Evolutionary conservation across 2,797 vertebrate genomes (phyloP).

Genomic region (Gallinago solitaria): DNA sequence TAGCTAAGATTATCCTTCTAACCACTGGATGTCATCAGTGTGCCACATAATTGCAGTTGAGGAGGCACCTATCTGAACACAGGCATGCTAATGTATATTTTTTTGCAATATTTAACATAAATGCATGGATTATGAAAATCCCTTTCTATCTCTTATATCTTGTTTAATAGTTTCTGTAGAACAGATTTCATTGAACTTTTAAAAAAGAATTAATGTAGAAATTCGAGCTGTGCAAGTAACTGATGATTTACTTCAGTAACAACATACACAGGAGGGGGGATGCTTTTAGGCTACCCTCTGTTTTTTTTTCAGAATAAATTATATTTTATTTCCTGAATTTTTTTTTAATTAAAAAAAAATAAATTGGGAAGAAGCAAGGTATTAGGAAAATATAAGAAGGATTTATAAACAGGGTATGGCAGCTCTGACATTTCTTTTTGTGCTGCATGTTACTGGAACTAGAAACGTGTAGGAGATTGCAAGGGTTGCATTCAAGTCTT

Average conservation of each 20-base stretch:
- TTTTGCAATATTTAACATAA: background rate
- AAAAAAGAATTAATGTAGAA: background rate
- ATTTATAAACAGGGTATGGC: background rate
- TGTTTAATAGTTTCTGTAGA: background rate
- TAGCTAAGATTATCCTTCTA: conserved; percentile 3
- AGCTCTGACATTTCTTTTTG: background rate
- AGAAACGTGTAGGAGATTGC: background rate
- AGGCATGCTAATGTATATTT: background rate
- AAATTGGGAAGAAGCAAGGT: background rate
- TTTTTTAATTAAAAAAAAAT: background rate
- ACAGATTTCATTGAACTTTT: background rate
- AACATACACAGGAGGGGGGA: background rate
- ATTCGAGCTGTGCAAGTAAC: background rate
- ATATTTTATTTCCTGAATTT: background rate
- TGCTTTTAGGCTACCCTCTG: background rate
- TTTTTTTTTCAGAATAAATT: background rate
- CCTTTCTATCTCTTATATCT: background rate
- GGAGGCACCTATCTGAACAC: background rate
- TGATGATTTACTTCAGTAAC: background rate
- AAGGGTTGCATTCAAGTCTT: background rate
- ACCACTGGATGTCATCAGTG: conserved; percentile 68
- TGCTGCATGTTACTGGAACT: background rate
- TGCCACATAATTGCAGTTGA: conserved; percentile 8
- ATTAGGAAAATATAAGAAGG: background rate
- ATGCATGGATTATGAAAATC: background rate